These are phyloP conservation scores for Xanthia togata DNA, from an alignment of 2,888 invertebrate species.

Conservation along the genomic window DNA sequence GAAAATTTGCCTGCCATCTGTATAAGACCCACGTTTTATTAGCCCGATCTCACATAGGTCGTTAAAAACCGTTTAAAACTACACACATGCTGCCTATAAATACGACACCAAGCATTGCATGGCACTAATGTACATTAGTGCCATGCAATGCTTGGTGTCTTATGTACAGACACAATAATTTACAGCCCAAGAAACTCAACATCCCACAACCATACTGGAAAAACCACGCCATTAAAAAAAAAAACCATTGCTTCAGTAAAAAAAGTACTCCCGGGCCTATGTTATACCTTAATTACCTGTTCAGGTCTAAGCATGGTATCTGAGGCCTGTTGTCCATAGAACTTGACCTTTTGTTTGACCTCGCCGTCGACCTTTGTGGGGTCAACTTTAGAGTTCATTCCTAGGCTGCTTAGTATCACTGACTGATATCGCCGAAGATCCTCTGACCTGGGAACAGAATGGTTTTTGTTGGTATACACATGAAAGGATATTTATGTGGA, in stretches of 20 bases:
- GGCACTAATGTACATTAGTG: no score
- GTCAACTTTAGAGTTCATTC: constrained; percentile 93
- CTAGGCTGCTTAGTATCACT: constrained; percentile 94
- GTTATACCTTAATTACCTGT: constrained; percentile 84
- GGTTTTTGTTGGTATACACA: constrained; percentile 29
- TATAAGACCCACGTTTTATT: background rate
- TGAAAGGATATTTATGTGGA: background rate
- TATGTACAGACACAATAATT: background rate
- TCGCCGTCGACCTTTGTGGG: constrained; percentile 94
- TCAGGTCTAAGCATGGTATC: constrained; percentile 95
- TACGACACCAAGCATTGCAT: background rate
- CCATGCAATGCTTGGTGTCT: no score
- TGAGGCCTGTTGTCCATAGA: constrained; percentile 95
- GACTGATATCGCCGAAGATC: constrained; percentile 95
- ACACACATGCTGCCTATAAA: constrained; percentile 17
- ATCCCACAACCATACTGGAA: constrained; percentile 7
- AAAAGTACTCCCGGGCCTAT: constrained; percentile 51
- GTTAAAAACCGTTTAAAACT: background rate
- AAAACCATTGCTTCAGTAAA: constrained; percentile 23
- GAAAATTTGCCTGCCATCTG: background rate
- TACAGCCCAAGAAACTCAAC: constrained; percentile 14
- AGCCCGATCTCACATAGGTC: background rate
- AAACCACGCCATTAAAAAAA: constrained; percentile 30
- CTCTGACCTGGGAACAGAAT: constrained; percentile 88
- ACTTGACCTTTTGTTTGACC: constrained; percentile 94